Conservation (phyloP, 2,113 vertebrate species). For the Synodontis membranacea region DNA sequence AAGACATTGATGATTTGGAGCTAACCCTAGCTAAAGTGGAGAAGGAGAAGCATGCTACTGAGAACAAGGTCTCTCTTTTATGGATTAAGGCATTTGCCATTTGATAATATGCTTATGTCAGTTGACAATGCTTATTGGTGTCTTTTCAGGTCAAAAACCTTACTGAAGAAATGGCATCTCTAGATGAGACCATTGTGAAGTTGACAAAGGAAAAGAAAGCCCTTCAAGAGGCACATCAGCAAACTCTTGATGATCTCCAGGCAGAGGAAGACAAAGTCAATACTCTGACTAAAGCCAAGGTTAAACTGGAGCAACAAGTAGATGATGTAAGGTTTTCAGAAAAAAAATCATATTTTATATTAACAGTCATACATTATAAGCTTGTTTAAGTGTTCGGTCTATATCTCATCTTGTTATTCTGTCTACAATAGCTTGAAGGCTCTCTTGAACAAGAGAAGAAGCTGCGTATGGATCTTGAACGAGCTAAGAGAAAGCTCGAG, state of each 20-base stretch:
- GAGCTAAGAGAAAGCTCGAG: constrained; percentile 64
- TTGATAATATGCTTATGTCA: neutral
- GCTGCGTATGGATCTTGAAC: constrained; percentile 65
- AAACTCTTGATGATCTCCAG: constrained; percentile 54
- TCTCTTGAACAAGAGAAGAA: constrained; percentile 69
- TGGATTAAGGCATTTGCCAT: neutral
- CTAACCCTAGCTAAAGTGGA: constrained; percentile 54
- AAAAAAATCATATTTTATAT: neutral
- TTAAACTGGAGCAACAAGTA: constrained; percentile 54
- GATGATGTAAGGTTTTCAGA: constrained; percentile 47
- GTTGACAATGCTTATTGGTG: too few species aligned
- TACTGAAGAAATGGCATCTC: constrained; percentile 49
- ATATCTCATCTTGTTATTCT: neutral
- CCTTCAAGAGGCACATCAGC: constrained; percentile 57
- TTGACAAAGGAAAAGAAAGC: constrained; percentile 55
- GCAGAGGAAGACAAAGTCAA: constrained; percentile 58
- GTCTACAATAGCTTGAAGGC: constrained; percentile 54
- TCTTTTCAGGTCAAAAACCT: constrained; percentile 50
- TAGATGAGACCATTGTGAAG: constrained; percentile 49
- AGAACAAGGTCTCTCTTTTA: constrained; percentile 47
- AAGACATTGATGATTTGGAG: constrained; percentile 55
- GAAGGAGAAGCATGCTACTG: constrained; percentile 54
- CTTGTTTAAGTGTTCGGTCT: neutral
- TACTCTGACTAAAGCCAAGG: constrained; percentile 52
- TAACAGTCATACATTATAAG: neutral